Percentiles rank a stretch among this genome's conserved stretches.
Conservation (phyloP, 2,113 vertebrate species). For the Tachysurus fulvidraco region DNA sequence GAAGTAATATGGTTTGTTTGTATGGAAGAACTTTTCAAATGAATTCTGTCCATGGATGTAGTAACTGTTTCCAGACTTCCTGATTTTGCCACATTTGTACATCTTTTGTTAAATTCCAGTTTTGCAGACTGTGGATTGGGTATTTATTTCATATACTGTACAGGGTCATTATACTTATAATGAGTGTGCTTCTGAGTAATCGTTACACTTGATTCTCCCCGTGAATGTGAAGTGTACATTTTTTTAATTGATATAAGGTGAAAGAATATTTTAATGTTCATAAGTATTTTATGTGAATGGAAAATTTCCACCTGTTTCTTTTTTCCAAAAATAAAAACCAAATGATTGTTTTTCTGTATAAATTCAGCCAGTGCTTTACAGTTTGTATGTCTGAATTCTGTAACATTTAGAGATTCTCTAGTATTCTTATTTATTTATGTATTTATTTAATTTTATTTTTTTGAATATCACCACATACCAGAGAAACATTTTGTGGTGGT, state of each 20-base stretch:
- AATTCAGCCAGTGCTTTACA: background rate
- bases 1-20: background rate
- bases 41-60: background rate
- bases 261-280: slow-evolving; percentile 81
- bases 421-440: background rate
- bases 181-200: background rate
- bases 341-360: slow-evolving; percentile 38
- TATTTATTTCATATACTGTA: slow-evolving; percentile 30
- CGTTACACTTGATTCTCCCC: slow-evolving; percentile 60
- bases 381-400: background rate
- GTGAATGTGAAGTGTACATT: slow-evolving; percentile 78
- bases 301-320: slow-evolving; percentile 66
- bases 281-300: slow-evolving; percentile 78
- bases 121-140: background rate
- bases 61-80: background rate
- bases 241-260: slow-evolving; percentile 79
- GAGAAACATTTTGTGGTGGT: background rate
- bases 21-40: background rate
- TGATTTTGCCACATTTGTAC: background rate
- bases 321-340: slow-evolving; percentile 44
- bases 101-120: background rate
- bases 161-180: background rate
- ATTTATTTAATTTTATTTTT: too few relatives aligned
- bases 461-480: background rate
- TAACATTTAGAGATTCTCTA: background rate